Evolutionary conservation across 2,888 invertebrate genomes (phyloP), one percentile per base, ranked within the genome.

Genomic region (Drosophila borborema): DNA sequence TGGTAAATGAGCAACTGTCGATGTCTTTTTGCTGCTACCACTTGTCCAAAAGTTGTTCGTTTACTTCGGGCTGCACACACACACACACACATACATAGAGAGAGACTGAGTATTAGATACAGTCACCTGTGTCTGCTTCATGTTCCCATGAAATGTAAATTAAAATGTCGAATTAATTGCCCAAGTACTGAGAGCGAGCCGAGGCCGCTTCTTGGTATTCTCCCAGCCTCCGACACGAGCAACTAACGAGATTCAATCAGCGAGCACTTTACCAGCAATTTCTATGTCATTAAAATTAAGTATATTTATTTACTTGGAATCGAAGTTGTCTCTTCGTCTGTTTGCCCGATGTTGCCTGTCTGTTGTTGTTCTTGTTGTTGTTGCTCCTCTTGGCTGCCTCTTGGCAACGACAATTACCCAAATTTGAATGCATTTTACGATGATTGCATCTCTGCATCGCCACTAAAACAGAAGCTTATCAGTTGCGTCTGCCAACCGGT

Each of bases 151-250:
- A 86, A 88, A 85, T 82, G 75, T 82, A 84, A 88, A 84, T 88
- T 88, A 82, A 84, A 84, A 74, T 85, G 88, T 88, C 75, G 82
- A 86, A 86, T 88, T 84, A 88, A 84, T 82, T 86, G 82, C 83
- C 86, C 71, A 66, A 81, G 81, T 83, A 84, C 81, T 65, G 74
- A 46, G 62, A 62, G 49, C 18, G 64, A 41, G 58, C 14, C 66
- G 80, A 69, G 69, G 67, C 66, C 72, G 74, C 73, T 83, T 83
- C 87, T 82, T 73, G 83, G 84, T 83, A 84, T 86, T 81, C 67
- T 66, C 70, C 55, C 68, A 77, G 69, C 60, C 81, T 66, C 82
- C 64, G 77, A 67, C 74, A 80, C 73, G 74, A 68, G 63, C 66
- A 71, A 68, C 74, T 83, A 84, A 82, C 77, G 77, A 83, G 88